These are phyloP conservation scores for Gymnothorax javanicus DNA, from an alignment of 2,797 vertebrate genomes.

Conservation along the genomic window DNA sequence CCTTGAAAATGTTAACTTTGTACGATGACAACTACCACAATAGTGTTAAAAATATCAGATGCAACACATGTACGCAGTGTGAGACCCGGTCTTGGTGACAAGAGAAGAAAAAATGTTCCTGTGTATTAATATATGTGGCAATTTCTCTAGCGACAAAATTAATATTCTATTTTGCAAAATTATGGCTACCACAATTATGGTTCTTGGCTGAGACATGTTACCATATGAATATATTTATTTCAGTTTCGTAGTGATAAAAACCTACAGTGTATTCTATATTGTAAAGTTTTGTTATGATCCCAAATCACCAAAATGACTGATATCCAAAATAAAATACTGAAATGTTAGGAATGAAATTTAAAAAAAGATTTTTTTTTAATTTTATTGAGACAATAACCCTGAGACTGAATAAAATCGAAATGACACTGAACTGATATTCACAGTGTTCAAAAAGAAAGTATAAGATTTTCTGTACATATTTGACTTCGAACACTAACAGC, in stretches of 20 bases:
- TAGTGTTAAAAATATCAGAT: neutral
- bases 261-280: neutral
- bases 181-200: neutral
- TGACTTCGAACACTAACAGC: neutral
- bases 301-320: neutral
- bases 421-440: neutral
- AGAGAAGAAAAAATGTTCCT: neutral
- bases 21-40: neutral
- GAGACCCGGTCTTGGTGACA: neutral
- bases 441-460: neutral
- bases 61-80: neutral
- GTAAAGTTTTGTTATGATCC: neutral
- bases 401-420: neutral
- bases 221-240: neutral
- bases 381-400: neutral
- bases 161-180: neutral
- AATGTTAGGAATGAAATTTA: neutral
- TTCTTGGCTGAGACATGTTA: neutral
- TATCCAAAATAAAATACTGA: neutral
- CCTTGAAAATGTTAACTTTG: neutral
- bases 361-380: neutral
- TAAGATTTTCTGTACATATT: neutral
- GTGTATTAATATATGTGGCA: neutral
- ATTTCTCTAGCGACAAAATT: neutral
- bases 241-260: neutral